Evolutionary conservation across 2,797 vertebrate species (phyloP).

Genomic region (Heteromormyrus szaboi): DNA sequence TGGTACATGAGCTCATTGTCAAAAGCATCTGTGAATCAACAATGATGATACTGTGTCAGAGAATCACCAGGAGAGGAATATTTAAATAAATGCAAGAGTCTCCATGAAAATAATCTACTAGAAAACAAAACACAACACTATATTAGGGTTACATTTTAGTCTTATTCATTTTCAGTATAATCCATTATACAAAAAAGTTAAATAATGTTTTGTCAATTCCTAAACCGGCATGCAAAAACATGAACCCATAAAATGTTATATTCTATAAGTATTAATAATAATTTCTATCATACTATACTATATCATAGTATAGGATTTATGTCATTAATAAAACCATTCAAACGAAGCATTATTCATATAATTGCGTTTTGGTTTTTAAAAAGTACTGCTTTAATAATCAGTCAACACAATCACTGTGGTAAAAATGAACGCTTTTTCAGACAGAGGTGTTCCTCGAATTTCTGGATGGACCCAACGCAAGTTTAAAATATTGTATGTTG

Average conservation of each 20-base stretch:
- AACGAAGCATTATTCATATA: neutral
- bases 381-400: neutral
- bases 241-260: neutral
- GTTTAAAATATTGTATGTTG: neutral
- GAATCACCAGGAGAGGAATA: neutral
- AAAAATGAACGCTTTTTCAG: neutral
- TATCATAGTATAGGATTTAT: neutral
- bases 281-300: neutral
- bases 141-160: neutral
- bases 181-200: neutral
- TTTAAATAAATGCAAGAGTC: neutral
- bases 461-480: neutral
- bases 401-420: neutral
- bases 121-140: neutral
- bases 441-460: neutral
- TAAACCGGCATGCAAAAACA: neutral
- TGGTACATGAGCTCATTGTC: slow-evolving; percentile 88
- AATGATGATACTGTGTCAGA: neutral
- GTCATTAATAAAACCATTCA: neutral
- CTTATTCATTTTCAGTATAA: neutral
- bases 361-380: neutral
- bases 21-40: slow-evolving; percentile 73
- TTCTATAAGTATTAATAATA: neutral
- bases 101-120: neutral
- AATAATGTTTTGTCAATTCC: neutral